phyloP scores from a whole-genome alignment of 2,888 invertebrate species.

The Phymatocera aterrima region DNA sequence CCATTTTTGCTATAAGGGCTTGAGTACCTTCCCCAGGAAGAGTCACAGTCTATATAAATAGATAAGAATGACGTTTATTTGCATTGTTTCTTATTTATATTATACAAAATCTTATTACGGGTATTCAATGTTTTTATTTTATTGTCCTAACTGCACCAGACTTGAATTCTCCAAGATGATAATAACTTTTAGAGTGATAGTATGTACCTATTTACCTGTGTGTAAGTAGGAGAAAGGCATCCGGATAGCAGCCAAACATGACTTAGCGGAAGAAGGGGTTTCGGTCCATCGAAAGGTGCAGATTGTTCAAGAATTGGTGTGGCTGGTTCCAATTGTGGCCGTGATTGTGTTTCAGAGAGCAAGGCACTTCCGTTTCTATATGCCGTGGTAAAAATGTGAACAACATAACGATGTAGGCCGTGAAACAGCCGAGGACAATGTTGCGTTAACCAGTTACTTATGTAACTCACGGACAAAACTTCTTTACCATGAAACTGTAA shows the following conservation, averaged over 20 bases:
- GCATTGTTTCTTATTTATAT: not conserved
- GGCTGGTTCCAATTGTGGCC: slow-evolving; percentile 81
- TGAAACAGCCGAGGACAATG: slow-evolving; percentile 87
- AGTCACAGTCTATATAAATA: slow-evolving; percentile 55
- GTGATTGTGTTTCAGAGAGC: slow-evolving; percentile 66
- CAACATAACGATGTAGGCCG: slow-evolving; percentile 84
- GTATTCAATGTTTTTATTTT: too few relatives aligned
- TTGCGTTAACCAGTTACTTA: slow-evolving; percentile 88
- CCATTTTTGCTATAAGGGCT: slow-evolving; percentile 66
- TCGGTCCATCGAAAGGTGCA: slow-evolving; percentile 59
- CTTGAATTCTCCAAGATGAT: not conserved
- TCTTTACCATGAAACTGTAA: slow-evolving; percentile 85
- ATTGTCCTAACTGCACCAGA: too few relatives aligned
- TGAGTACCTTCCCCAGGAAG: slow-evolving; percentile 58
- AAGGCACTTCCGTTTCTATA: slow-evolving; percentile 74
- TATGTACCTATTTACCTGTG: slow-evolving; percentile 65
- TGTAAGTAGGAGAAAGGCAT: slow-evolving; percentile 78
- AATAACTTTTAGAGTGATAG: not conserved
- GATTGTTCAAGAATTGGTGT: slow-evolving; percentile 82
- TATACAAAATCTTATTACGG: too few relatives aligned
- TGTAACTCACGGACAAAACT: slow-evolving; percentile 84
- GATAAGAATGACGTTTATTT: not conserved
- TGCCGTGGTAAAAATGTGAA: slow-evolving; percentile 79
- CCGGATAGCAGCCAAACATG: slow-evolving; percentile 85
- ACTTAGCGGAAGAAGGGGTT: slow-evolving; percentile 79